phyloP scores from a whole-genome alignment of 2,113 vertebrate genomes.

The Toxostoma redivivum region DNA sequence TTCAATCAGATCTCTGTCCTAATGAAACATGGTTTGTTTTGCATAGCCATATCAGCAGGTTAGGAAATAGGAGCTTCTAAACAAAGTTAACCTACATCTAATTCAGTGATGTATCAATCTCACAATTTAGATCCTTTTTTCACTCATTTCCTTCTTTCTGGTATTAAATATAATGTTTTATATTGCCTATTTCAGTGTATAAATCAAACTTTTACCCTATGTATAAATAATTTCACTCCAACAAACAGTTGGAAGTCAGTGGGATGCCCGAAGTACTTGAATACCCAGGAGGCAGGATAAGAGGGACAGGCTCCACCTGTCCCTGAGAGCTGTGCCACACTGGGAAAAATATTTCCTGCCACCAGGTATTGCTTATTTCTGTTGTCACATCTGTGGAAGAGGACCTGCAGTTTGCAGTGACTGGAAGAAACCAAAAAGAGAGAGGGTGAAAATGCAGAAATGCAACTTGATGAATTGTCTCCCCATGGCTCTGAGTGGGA shows the following conservation, averaged over 20 bases:
- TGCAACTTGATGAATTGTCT: not conserved
- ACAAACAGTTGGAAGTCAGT: not conserved
- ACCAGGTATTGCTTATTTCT: not conserved
- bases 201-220: not conserved
- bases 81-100: not conserved
- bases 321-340: not conserved
- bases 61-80: not conserved
- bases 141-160: not conserved
- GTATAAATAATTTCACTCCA: not conserved
- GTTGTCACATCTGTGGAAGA: not conserved
- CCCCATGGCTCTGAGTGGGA: not conserved
- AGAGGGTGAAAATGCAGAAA: not conserved
- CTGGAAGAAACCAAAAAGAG: not conserved
- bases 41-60: not conserved
- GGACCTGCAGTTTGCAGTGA: not conserved
- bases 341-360: not conserved
- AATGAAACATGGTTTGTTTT: not conserved
- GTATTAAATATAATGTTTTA: not conserved
- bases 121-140: not conserved
- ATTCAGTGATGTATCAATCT: not conserved
- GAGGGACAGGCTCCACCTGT: not conserved
- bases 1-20: not conserved
- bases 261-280: not conserved
- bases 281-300: not conserved
- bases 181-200: not conserved